Conservation (phyloP, 2,797 vertebrate species). For the Psittacula echo region DNA sequence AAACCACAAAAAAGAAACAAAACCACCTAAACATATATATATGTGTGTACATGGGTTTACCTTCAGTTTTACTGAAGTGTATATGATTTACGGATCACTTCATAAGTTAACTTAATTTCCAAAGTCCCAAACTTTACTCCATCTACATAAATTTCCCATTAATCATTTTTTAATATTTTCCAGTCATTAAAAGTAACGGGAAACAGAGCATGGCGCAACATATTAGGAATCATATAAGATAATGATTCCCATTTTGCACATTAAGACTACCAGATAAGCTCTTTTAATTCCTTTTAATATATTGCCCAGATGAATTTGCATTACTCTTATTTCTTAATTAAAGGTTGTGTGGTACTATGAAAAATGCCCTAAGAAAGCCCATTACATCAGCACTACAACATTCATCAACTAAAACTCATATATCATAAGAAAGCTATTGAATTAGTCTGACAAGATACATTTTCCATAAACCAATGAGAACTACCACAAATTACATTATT, state of each 20-base stretch:
- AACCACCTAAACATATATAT: not conserved
- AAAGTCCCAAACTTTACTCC: not conserved
- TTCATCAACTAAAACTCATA: not conserved
- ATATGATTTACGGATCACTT: not conserved
- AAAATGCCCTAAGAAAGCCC: constrained; percentile 25
- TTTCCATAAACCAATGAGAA: constrained; percentile 49
- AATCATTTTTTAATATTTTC: not conserved
- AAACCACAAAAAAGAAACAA: not conserved
- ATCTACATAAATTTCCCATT: not conserved
- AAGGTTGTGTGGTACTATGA: constrained; percentile 22
- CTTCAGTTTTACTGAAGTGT: not conserved
- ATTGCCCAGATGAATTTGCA: not conserved
- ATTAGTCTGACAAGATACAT: constrained; percentile 39
- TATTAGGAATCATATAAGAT: not conserved
- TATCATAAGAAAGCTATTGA: constrained; percentile 19
- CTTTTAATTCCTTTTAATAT: not conserved
- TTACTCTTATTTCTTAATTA: constrained; percentile 27
- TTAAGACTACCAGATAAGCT: constrained; percentile 3
- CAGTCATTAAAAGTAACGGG: not conserved
- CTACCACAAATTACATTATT: constrained; percentile 59
- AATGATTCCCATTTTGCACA: not conserved
- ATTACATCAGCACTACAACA: constrained; percentile 45
- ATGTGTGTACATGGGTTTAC: not conserved
- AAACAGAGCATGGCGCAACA: not conserved
- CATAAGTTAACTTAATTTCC: not conserved